Base-by-base conservation (phyloP, 2,888 invertebrate species). In the Himalopsyche tibetana region DNA sequence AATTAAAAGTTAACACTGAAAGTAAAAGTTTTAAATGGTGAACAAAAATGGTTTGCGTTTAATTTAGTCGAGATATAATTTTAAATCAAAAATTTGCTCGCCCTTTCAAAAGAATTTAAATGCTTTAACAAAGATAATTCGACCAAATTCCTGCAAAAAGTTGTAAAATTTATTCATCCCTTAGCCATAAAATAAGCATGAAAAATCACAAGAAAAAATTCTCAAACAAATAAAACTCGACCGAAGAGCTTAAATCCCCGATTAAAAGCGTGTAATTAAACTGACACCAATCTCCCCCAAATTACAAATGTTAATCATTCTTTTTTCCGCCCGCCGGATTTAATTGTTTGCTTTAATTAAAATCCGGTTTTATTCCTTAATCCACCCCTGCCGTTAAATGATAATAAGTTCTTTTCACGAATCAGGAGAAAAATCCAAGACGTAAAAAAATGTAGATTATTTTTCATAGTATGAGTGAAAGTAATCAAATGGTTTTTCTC, bases 331-430 rank as follows among this genome's bases (percentile, higher is more conserved):
- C 83, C 80, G 83, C 82, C 84, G 83, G 88, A 86, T 88, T 88
- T 88, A 88, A 88, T 88, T 88, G 88, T 88, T 88, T 88, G 88
- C 83, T 88, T 88, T 88, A 88, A 88, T 88, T 88, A 88, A 88
- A 88, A 86, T 86, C 86, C 86, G 84, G 84, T 80, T 82, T 80
- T 84, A 55, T 69, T 80, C 82, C 86, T 69, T 74, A 80, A 80
- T 80, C 82, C 55, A 15, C 84, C 80, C 79, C 84, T 51, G 28
- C 42, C 12, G 42, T 38, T 40, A 83, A 87, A 87, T 69, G 83
- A 55, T 82, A 87, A 84, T 85, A 80, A 80, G 80, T 51, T 36
- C 51, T 80, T 80, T 80, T 80, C 80, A 80, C 80, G 80, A 51
- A 12, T 80, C 80, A 42, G 19, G 45, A 36, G 74, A 74, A 74